Conservation (phyloP, 2,113 vertebrate genomes). For the Podarcis raffonei region DNA sequence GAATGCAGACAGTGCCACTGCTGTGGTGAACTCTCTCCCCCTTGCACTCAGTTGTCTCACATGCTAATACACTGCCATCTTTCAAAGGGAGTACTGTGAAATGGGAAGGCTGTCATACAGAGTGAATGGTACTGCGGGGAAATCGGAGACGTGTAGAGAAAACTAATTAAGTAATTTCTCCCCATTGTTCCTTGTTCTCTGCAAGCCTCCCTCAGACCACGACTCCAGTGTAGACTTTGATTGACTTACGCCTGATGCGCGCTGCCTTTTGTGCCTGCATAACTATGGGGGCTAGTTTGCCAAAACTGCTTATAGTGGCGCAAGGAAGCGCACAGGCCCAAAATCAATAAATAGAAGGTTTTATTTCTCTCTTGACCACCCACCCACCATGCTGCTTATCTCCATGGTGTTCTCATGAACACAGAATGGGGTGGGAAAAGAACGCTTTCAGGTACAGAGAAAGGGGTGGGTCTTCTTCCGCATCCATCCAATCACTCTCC, state of each 20-base stretch:
- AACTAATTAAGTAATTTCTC: conserved; percentile 34
- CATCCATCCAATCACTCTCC: background rate
- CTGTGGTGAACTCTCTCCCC: conserved; percentile 28
- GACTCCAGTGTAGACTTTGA: background rate
- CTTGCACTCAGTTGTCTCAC: conserved; percentile 18
- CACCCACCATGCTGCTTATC: too few species aligned
- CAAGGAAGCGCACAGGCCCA: background rate
- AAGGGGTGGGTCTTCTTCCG: too few species aligned
- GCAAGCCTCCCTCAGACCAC: conserved; percentile 30
- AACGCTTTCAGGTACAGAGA: background rate
- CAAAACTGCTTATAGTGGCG: background rate
- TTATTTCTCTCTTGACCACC: background rate
- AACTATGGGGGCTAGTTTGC: conserved; percentile 16
- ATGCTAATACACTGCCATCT: conserved; percentile 27
- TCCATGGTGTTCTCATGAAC: background rate
- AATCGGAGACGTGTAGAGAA: conserved; percentile 50
- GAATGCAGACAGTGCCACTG: background rate
- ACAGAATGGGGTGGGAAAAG: background rate
- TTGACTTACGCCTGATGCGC: conserved; percentile 12
- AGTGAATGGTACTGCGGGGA: conserved; percentile 41
- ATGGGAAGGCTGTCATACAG: conserved; percentile 37
- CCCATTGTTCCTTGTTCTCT: conserved; percentile 13
- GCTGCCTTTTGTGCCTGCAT: conserved; percentile 13
- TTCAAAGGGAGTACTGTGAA: conserved; percentile 52
- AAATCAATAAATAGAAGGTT: background rate